Base-by-base conservation (phyloP, 2,113 vertebrate genomes). In the Brachyhypopomus gauderio region DNA sequence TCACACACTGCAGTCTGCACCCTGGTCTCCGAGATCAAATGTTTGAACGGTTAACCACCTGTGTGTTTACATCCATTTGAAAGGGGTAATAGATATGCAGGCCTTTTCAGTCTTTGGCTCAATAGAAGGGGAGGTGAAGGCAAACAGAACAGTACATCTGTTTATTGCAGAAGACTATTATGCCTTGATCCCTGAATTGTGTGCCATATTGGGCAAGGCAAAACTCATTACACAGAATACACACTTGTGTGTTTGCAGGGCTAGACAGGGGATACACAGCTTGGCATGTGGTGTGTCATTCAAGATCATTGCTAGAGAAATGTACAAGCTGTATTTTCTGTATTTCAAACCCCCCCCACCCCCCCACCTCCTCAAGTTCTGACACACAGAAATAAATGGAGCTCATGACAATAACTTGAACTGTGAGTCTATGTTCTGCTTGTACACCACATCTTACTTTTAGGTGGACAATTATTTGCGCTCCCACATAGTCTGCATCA, bases 61-160 rank as follows among this genome's bases (percentile, higher is more conserved):
- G 19, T 45, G 20, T 82, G 45, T 84, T 79, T 81, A 45, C 75
- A 17, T 71, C 30, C 17, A 38, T 83, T 75, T 55, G 63, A 60
- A 63, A 66, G 58, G 58, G 82, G 14, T 60, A 75, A 79, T 73
- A 75, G 36, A 79, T 82, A 70, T 63, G 45, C 25, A n/a, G 23
- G 7, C 11, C 36, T 72, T 58, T 72, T 79, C 34, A 77, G 17
- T 67, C 75, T 69, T 30, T n/a, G 38, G 38, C 34, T 81, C 25
- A 60, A 75, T 30, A 75, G 38, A 17, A 78, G 22, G 22, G 4
- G 60, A 73, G 60, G 69, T 38, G 9, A 83, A 77, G 25, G 73
- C 59, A 73, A 85, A 85, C 75, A 77, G 27, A 72, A 22, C 58
- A 34, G 8, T 27, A 6, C 52, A 59, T 56, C 36, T 34, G 55